A percentile compares a stretch with the other conserved stretches of the same genome.
These are phyloP conservation scores for Daphoenositta chrysoptera DNA, from an alignment of 2,113 vertebrate genomes.

Conservation along the genomic window DNA sequence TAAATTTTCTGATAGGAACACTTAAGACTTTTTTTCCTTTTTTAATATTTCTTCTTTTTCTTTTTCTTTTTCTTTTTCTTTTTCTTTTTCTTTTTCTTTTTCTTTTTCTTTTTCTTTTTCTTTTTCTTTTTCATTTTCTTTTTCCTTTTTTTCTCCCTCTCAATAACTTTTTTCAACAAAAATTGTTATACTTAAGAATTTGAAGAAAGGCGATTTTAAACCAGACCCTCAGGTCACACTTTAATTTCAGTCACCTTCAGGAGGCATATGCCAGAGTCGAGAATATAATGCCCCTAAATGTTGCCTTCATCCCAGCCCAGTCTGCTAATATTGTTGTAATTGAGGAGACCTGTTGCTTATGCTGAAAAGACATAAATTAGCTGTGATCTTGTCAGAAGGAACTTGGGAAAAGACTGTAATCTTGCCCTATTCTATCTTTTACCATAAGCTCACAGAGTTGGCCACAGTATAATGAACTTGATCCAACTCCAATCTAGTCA, in stretches of 20 bases:
- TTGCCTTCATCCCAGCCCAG: background rate
- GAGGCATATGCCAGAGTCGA: background rate
- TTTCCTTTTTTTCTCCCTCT: background rate
- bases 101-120: background rate
- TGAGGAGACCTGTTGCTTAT: background rate
- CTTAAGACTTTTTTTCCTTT: background rate
- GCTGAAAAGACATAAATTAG: background rate
- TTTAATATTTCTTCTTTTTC: background rate
- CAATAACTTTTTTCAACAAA: background rate
- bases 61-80: background rate
- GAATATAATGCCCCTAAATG: background rate
- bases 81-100: background rate
- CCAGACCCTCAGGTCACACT: background rate
- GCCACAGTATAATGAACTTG: background rate
- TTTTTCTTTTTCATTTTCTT: background rate
- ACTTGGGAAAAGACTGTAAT: background rate
- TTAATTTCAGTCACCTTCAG: background rate
- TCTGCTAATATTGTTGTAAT: background rate
- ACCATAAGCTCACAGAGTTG: background rate
- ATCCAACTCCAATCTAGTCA: background rate
- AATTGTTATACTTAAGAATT: background rate
- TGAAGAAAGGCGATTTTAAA: background rate
- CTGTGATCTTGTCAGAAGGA: background rate
- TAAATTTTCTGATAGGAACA: background rate
- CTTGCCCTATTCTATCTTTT: background rate